Evolutionary conservation across 2,888 invertebrate species (phyloP).

Genomic region (Thymelicus acteon): DNA sequence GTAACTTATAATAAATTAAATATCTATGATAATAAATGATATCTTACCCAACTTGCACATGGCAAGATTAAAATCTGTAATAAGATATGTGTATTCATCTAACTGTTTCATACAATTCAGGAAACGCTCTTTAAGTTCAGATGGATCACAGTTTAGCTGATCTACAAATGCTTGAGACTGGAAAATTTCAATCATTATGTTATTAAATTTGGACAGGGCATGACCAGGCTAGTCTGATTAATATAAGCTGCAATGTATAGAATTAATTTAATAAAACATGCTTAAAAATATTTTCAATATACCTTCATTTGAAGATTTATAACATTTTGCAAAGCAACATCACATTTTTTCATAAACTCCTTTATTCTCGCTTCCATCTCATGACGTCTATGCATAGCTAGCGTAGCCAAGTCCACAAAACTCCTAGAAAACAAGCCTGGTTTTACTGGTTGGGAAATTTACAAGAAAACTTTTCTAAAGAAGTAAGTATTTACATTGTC

Average conservation of each 20-base stretch:
- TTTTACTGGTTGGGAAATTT: not conserved
- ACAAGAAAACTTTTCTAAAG: not conserved
- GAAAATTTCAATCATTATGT: slow-evolving; percentile 39
- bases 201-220: not conserved
- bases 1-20: no score
- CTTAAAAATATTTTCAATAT: slow-evolving; percentile 37
- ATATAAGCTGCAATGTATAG: no score
- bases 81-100: slow-evolving; percentile 72
- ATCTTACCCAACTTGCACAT: slow-evolving; percentile 64
- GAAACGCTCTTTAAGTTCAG: slow-evolving; percentile 69
- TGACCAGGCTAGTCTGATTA: no score
- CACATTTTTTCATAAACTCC: slow-evolving; percentile 67
- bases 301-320: slow-evolving; percentile 71
- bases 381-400: slow-evolving; percentile 70
- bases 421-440: slow-evolving; percentile 61
- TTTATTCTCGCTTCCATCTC: slow-evolving; percentile 71
- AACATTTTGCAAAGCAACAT: slow-evolving; percentile 63
- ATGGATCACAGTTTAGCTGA: slow-evolving; percentile 70
- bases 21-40: not conserved
- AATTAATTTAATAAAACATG: no score
- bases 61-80: slow-evolving; percentile 73
- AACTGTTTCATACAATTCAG: slow-evolving; percentile 69
- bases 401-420: slow-evolving; percentile 70
- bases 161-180: slow-evolving; percentile 66
- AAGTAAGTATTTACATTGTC: slow-evolving; percentile 9